Evolutionary conservation across 2,113 vertebrate genomes (phyloP).

Genomic region (Chiloscyllium plagiosum): DNA sequence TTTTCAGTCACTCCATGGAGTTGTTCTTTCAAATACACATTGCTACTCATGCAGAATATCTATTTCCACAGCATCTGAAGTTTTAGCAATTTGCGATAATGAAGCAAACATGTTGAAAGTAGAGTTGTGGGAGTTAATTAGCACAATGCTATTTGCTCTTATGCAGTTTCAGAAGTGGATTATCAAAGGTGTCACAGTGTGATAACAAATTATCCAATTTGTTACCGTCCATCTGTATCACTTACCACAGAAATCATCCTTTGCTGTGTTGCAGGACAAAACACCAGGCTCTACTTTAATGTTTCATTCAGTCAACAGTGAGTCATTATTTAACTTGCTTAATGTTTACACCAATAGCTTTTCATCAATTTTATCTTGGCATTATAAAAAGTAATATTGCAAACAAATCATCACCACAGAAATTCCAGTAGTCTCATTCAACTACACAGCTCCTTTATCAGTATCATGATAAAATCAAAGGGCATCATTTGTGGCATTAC

Average conservation of each 20-base stretch:
- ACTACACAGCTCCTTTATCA: not conserved
- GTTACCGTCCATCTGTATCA: not conserved
- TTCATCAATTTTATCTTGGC: not conserved
- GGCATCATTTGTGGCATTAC: not conserved
- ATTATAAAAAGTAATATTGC: not conserved
- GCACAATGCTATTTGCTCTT: not conserved
- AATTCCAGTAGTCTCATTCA: not conserved
- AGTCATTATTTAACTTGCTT: not conserved
- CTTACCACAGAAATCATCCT: conserved; percentile 9
- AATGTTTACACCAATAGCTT: not conserved
- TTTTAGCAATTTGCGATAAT: not conserved
- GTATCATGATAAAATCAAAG: not conserved
- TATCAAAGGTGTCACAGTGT: not conserved
- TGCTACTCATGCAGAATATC: not conserved
- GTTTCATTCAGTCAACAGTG: not conserved
- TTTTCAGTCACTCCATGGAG: not conserved
- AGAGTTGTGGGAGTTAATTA: not conserved
- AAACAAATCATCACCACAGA: not conserved
- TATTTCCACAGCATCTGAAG: not conserved
- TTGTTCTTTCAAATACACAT: not conserved
- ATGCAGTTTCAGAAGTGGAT: not conserved
- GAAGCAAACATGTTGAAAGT: not conserved
- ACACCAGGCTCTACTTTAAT: not conserved
- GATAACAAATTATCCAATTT: conserved; percentile 14
- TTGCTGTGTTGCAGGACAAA: not conserved